Evolutionary conservation across 2,888 invertebrate species (phyloP).

Genomic region (Coecobrya sp.): DNA sequence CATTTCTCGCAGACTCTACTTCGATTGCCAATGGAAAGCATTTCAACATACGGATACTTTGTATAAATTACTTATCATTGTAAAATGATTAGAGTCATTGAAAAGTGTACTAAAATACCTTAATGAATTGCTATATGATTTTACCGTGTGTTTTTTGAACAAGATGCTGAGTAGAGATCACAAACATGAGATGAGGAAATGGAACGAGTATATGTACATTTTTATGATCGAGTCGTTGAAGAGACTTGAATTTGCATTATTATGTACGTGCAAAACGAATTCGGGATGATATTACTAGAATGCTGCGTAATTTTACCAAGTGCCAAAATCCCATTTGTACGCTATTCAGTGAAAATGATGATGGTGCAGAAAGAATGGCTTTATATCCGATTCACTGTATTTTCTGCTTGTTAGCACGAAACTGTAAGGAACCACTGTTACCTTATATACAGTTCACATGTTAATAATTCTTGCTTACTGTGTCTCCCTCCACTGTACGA

Average conservation of each 20-base stretch:
- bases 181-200: neutral
- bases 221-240: constrained; percentile 11
- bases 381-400: constrained; percentile 12
- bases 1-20: neutral
- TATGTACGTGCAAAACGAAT: constrained; percentile 29
- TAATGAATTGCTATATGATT: constrained; percentile 3
- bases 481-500: constrained; percentile 6
- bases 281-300: constrained; percentile 45
- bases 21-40: neutral
- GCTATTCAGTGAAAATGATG: constrained; percentile 62
- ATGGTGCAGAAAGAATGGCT: constrained; percentile 35
- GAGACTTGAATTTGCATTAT: constrained; percentile 53
- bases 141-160: neutral
- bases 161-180: constrained; percentile 31
- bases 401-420: constrained; percentile 29
- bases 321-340: constrained; percentile 62
- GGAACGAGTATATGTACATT: neutral
- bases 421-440: constrained; percentile 60
- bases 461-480: constrained; percentile 48
- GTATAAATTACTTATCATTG: neutral
- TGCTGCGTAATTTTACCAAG: constrained; percentile 63
- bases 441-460: constrained; percentile 40
- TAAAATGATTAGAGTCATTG: constrained; percentile 21
- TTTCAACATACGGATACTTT: neutral
- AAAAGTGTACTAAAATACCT: neutral